Evolutionary conservation across 2,113 vertebrate species (phyloP), one percentile per base, ranked within the genome.

Genomic region (Cephalophus harveyi): DNA sequence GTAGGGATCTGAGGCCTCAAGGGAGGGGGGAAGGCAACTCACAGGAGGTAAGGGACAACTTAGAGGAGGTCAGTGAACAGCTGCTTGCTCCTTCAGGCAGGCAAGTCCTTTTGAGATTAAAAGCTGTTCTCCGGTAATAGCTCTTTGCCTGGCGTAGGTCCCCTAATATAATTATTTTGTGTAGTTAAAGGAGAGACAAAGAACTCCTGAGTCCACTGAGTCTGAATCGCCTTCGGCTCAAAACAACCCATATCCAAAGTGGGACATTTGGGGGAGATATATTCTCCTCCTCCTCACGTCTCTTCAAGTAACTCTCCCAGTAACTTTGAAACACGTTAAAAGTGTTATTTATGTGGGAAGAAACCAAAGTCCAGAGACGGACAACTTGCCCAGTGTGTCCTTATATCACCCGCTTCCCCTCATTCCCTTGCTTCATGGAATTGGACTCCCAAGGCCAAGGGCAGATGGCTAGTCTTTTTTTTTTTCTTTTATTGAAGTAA

Each of bases 401-500:
- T 33, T 43, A 23, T 9, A 21, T 57, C 67, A 48, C 27, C 4
- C 6, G 2, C 28, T 11, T 17, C 76, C 40, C 28, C 46, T 79
- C 28, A 19, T 17, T 19, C 46, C 16, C 2, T 16, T 57, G 11
- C 40, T 25, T 14, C 5, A 2, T 8, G 57, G 48, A 36, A 25
- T 7, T 25, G 48, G 84, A 79, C 14, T 48, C 74, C 30, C 30
- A 40, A 7, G 48, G 16, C 21, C 27, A 46, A 2, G 36, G 25
- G 8, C 0, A 0, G 3, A 25, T 8, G 28, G 27, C 10, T 9
- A 2, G 0, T 40, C 27, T 5, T 40, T 67, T 67, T 33, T 64
- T n/a, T n/a, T 10, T 33, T 55, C 4, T 67, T 67, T 67, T 1
- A n/a, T n/a, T 67, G 8, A n/a, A 67, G 33, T 67, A 67, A 67